Conservation (phyloP, 1,140 invertebrate species). For the Condylostylus longicornis region DNA sequence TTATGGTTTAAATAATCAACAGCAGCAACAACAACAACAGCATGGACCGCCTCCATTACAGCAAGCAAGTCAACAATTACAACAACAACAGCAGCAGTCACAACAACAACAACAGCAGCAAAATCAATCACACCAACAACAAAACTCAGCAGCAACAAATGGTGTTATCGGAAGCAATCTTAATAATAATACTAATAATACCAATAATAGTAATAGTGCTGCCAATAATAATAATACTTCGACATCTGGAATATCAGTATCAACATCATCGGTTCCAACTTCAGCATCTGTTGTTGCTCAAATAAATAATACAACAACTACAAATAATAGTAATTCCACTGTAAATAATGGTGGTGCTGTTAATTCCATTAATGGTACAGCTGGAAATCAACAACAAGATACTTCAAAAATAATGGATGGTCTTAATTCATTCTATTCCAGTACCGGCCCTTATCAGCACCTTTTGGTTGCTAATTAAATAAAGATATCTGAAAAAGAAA, state of each 20-base stretch:
- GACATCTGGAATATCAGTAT: not conserved
- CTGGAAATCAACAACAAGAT: conserved; percentile 6
- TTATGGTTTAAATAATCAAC: conserved; percentile 8
- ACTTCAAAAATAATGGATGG: conserved; percentile 27
- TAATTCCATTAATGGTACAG: not conserved
- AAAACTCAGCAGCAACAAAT: no score
- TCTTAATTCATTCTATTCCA: conserved; percentile 28
- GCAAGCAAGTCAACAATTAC: conserved; percentile 1
- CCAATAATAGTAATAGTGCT: no score
- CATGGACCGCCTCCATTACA: conserved; percentile 3
- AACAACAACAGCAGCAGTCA: conserved; percentile 3
- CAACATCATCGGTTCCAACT: conserved; percentile 5
- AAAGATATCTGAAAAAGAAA: no score
- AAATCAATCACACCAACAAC: conserved; percentile 1
- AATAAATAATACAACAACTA: conserved; percentile 3
- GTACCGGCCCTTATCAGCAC: conserved; percentile 24
- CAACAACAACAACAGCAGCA: conserved; percentile 1
- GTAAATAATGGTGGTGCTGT: not conserved
- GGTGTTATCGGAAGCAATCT: no score
- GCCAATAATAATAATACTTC: conserved; percentile 1
- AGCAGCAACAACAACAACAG: conserved; percentile 7
- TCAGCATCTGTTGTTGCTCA: conserved; percentile 3
- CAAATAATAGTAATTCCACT: conserved; percentile 6
- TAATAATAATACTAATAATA: no score
- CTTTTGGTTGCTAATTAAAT: conserved; percentile 30